Conservation (phyloP, 2,888 invertebrate genomes). For the Octonoba sinensis region DNA sequence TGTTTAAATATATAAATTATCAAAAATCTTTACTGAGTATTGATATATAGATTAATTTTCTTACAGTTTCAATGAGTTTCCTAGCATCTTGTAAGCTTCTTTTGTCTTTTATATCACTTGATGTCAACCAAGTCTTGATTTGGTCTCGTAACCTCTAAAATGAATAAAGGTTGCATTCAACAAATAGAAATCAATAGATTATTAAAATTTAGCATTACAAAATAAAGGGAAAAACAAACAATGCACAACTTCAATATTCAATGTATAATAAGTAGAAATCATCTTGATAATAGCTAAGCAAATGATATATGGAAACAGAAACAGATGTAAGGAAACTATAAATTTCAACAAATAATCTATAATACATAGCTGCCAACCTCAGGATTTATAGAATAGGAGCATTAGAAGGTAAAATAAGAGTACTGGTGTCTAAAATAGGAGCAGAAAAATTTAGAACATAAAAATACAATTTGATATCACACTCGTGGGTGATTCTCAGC, state of each 20-base stretch:
- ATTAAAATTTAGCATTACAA: background rate
- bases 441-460: too few relatives aligned
- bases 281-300: background rate
- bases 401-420: too few relatives aligned
- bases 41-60: constrained; percentile 68
- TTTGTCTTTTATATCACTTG: constrained; percentile 99
- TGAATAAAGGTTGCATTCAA: background rate
- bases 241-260: background rate
- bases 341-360: too few relatives aligned
- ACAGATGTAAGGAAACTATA: too few relatives aligned
- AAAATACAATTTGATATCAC: too few relatives aligned
- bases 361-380: too few relatives aligned
- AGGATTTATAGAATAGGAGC: too few relatives aligned
- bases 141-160: constrained; percentile 93
- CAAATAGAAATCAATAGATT: background rate
- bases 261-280: background rate
- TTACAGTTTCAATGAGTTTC: constrained; percentile 98
- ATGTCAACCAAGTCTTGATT: constrained; percentile 99
- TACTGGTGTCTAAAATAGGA: too few relatives aligned
- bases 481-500: too few relatives aligned
- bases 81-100: constrained; percentile 95
- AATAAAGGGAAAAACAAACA: background rate
- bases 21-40: too few relatives aligned
- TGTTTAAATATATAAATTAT: too few relatives aligned
- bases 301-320: too few relatives aligned